Percentiles rank a stretch among this genome's conserved stretches.
Evolutionary conservation across 2,888 invertebrate genomes (phyloP).

Genomic region (Melipona beecheii): DNA sequence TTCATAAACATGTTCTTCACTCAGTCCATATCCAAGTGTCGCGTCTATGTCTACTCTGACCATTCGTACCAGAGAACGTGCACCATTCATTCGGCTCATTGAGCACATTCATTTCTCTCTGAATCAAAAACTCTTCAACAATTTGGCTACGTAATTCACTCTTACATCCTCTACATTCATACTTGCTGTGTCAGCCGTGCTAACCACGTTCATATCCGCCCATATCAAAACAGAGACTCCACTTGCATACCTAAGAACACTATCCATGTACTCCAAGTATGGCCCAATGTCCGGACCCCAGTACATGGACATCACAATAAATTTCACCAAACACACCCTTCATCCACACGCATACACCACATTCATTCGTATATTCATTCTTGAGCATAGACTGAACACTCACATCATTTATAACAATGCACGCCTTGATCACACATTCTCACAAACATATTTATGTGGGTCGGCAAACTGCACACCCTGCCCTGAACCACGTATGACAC

Average conservation of each 20-base stretch:
- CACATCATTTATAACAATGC: constrained; percentile 33
- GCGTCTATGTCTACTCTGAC: constrained; percentile 13
- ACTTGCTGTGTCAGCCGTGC: neutral
- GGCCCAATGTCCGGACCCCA: neutral
- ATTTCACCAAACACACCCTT: constrained; percentile 42
- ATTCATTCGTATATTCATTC: constrained; percentile 1
- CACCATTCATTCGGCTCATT: constrained; percentile 1
- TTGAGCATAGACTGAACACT: constrained; percentile 23
- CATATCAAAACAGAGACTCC: constrained; percentile 63
- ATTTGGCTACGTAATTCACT: neutral
- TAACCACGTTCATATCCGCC: constrained; percentile 43
- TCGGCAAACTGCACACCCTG: neutral
- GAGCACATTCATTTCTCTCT: neutral
- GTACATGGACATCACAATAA: constrained; percentile 56
- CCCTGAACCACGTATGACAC: neutral
- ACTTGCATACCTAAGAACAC: constrained; percentile 14
- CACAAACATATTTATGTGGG: constrained; percentile 1
- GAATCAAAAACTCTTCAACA: neutral
- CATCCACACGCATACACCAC: constrained; percentile 35
- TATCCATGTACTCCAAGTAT: constrained; percentile 19
- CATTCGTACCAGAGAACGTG: no score
- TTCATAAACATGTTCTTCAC: neutral
- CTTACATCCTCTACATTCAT: neutral
- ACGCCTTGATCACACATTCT: constrained; percentile 19
- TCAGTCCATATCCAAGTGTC: neutral